phyloP scores from a whole-genome alignment of 2,113 vertebrate species.

The Heptranchias perlo region DNA sequence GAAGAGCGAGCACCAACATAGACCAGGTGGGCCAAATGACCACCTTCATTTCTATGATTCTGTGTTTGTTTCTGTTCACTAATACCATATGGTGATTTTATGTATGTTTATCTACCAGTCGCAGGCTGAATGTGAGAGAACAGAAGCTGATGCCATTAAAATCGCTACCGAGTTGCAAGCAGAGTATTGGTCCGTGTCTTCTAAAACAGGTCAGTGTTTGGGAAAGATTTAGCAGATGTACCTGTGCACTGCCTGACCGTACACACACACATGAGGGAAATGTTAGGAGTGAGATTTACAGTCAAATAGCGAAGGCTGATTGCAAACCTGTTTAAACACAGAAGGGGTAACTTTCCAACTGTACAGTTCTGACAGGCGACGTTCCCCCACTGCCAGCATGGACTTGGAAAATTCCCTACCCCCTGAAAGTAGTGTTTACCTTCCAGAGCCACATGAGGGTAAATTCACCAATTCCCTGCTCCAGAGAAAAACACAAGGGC shows the following conservation, averaged over 20 bases:
- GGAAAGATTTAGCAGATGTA: neutral
- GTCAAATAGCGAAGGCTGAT: neutral
- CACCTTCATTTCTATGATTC: neutral
- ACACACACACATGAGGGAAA: neutral
- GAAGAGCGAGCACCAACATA: too few relatives aligned
- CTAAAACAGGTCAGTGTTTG: slow-evolving; percentile 73
- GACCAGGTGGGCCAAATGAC: too few relatives aligned
- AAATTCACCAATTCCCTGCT: neutral
- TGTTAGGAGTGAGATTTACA: neutral
- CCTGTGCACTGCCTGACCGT: neutral
- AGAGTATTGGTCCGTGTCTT: slow-evolving; percentile 84
- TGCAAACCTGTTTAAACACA: neutral
- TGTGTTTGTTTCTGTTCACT: neutral
- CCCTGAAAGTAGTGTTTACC: neutral
- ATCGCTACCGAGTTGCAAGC: slow-evolving; percentile 73
- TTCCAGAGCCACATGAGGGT: neutral
- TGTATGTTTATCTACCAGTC: slow-evolving; percentile 55
- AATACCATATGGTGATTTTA: neutral
- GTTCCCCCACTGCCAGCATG: neutral
- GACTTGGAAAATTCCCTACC: neutral
- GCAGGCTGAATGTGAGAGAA: slow-evolving; percentile 63
- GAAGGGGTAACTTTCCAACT: neutral
- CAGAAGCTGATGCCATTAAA: slow-evolving; percentile 69
- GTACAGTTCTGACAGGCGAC: neutral
- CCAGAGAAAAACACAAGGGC: neutral